phyloP scores from a whole-genome alignment of 2,113 vertebrate genomes.

The Peromyscus californicus region DNA sequence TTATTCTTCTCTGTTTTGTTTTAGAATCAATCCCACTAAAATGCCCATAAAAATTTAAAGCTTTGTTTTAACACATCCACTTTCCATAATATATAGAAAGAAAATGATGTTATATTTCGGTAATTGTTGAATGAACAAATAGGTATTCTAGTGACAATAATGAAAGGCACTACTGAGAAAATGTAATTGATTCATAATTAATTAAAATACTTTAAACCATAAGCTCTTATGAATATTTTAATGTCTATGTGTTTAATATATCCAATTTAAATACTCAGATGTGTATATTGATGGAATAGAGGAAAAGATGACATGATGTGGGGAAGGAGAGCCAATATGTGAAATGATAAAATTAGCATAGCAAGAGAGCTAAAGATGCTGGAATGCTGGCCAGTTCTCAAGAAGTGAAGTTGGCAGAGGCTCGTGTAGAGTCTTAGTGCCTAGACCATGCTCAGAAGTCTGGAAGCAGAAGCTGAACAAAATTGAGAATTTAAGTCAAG shows the following conservation, averaged over 20 bases:
- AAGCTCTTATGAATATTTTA: conserved; percentile 66
- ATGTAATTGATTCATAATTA: conserved; percentile 64
- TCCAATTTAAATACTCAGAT: conserved; percentile 50
- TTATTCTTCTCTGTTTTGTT: conserved; percentile 64
- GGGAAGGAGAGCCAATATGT: neutral
- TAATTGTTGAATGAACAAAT: conserved; percentile 34
- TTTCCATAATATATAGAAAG: conserved; percentile 4
- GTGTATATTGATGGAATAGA: conserved; percentile 15
- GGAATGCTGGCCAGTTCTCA: neutral
- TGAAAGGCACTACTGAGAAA: conserved; percentile 34
- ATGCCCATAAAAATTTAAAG: conserved; percentile 48
- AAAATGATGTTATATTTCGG: conserved; percentile 41
- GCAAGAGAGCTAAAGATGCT: conserved; percentile 31
- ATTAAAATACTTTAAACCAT: conserved; percentile 56
- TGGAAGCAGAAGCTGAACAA: neutral
- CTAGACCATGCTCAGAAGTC: neutral
- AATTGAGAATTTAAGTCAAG: neutral
- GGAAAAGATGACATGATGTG: neutral
- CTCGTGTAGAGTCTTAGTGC: neutral
- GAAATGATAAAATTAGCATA: neutral
- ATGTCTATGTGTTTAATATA: neutral
- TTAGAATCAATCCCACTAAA: conserved; percentile 11
- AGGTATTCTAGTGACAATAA: conserved; percentile 33
- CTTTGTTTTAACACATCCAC: conserved; percentile 41
- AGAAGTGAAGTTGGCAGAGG: neutral